Percentiles rank a stretch among this genome's conserved stretches.
Conservation (phyloP, 2,888 invertebrate species). For the Polyploca ridens region DNA sequence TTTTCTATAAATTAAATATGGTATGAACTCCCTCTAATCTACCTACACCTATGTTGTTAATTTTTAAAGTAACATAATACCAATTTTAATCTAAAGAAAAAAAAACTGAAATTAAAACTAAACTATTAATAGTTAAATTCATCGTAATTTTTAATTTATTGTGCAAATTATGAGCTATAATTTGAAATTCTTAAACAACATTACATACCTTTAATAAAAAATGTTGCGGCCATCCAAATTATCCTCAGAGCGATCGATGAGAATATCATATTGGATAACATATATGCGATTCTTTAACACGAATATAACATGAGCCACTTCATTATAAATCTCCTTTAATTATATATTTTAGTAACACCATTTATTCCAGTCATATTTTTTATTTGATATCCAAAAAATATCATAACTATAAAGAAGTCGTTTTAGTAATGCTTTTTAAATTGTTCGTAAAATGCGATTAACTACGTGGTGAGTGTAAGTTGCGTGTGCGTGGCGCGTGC, state of each 20-base stretch:
- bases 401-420: slow-evolving; percentile 6
- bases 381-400: background rate
- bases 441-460: slow-evolving; percentile 67
- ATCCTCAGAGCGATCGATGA: slow-evolving; percentile 39
- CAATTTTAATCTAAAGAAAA: too few species aligned
- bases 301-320: background rate
- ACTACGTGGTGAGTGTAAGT: slow-evolving; percentile 61
- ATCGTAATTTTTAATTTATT: too few species aligned
- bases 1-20: too few species aligned
- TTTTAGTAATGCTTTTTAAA: slow-evolving; percentile 57
- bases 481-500: slow-evolving; percentile 41
- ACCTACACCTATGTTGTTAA: too few species aligned
- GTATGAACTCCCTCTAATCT: too few species aligned
- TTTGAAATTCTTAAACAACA: background rate
- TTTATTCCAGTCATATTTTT: background rate
- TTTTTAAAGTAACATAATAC: too few species aligned
- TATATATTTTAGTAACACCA: background rate
- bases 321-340: background rate
- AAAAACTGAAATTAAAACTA: too few species aligned
- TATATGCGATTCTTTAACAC: background rate
- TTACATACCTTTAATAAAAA: slow-evolving; percentile 66
- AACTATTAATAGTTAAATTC: too few species aligned
- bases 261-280: background rate
- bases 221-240: slow-evolving; percentile 62
- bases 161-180: too few species aligned